A percentile compares a stretch with the other conserved stretches of the same genome.
These are phyloP conservation scores for Bathynomus jamesi DNA, from an alignment of 1,140 invertebrate genomes.

Conservation along the genomic window DNA sequence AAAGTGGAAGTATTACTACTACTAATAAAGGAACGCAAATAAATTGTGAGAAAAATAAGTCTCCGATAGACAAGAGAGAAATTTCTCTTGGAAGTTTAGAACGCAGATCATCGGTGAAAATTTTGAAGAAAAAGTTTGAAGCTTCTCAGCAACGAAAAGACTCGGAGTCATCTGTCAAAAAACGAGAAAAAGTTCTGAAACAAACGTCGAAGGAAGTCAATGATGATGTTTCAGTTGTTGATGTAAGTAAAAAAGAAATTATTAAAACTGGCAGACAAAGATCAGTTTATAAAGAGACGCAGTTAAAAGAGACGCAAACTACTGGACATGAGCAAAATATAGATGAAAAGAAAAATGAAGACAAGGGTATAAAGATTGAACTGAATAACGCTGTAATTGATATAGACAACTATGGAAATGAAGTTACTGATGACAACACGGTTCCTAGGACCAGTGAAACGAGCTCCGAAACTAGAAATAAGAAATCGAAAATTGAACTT, in stretches of 20 bases:
- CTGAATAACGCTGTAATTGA: not conserved
- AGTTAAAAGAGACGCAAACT: not conserved
- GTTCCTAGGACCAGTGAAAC: too few relatives aligned
- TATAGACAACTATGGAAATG: not conserved
- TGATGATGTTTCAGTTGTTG: too few relatives aligned
- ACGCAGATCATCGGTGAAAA: not conserved
- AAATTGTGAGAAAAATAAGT: too few relatives aligned
- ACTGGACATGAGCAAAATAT: not conserved
- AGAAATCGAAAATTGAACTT: not conserved
- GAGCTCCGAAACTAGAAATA: not conserved
- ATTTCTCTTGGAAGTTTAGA: not conserved
- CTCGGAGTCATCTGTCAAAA: not conserved
- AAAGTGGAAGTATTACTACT: too few relatives aligned
- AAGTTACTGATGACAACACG: too few relatives aligned
- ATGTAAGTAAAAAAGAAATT: too few relatives aligned
- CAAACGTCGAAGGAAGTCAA: not conserved
- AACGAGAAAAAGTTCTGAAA: not conserved
- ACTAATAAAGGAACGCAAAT: too few relatives aligned
- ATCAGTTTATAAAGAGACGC: too few relatives aligned
- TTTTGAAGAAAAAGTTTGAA: not conserved
- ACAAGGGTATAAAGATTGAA: not conserved
- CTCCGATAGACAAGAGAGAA: too few relatives aligned
- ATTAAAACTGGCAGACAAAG: too few relatives aligned
- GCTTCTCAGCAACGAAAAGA: not conserved
- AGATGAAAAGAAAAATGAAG: not conserved